Conservation (phyloP, 2,888 invertebrate species). For the Mantis religiosa region DNA sequence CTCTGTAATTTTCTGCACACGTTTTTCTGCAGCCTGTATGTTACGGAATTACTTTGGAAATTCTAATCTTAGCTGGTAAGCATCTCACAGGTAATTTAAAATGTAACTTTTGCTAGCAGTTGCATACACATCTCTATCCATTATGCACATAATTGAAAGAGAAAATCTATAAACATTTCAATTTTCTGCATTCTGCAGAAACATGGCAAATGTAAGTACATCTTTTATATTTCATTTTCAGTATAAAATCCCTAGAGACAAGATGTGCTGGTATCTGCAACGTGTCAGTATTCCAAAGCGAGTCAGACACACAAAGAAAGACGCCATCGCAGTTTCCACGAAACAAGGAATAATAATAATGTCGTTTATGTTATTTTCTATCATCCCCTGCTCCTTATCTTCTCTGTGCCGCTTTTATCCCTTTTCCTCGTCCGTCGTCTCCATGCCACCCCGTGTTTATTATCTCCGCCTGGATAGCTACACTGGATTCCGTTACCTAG, state of each 20-base stretch:
- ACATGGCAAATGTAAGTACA: not conserved
- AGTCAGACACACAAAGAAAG: not conserved
- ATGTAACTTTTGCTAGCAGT: no score
- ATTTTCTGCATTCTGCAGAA: not conserved
- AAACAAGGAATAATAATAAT: not conserved
- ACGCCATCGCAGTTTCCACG: not conserved
- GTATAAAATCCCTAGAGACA: not conserved
- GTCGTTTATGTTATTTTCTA: conserved; percentile 11
- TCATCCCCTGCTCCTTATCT: not conserved
- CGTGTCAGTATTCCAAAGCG: not conserved
- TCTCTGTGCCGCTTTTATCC: not conserved
- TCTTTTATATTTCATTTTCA: not conserved
- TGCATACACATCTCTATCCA: no score
- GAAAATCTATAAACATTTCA: not conserved
- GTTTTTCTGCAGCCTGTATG: no score
- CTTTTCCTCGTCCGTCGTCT: not conserved
- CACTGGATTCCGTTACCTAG: conserved; percentile 2
- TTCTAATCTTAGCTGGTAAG: no score
- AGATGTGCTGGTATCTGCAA: not conserved
- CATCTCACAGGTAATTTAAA: no score
- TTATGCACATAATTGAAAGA: no score
- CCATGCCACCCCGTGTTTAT: not conserved
- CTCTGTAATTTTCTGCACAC: no score
- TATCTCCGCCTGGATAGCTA: conserved; percentile 1
- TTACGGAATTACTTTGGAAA: no score